Conservation (phyloP, 2,797 vertebrate genomes). For the Allobates femoralis region DNA sequence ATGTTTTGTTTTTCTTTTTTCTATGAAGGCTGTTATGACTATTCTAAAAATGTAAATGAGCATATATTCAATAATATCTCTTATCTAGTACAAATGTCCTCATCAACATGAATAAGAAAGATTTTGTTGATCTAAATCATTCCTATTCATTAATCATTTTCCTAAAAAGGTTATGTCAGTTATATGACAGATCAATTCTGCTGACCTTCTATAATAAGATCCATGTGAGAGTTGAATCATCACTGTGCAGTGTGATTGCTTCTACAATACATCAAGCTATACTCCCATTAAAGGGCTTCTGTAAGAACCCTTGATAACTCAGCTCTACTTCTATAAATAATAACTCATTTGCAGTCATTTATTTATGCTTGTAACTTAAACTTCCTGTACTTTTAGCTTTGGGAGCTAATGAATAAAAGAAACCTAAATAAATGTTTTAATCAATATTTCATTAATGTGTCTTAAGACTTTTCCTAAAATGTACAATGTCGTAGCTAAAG, state of each 20-base stretch:
- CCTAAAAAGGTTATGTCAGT: constrained; percentile 17
- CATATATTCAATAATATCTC: constrained; percentile 14
- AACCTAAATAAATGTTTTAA: not conserved
- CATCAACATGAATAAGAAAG: constrained; percentile 1
- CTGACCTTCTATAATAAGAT: constrained; percentile 8
- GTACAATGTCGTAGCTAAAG: too few relatives aligned
- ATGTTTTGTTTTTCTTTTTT: too few relatives aligned
- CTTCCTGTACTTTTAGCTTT: not conserved
- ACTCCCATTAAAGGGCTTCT: not conserved
- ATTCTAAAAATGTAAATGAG: constrained; percentile 46
- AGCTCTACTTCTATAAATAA: not conserved
- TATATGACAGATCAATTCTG: constrained; percentile 22
- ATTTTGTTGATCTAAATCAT: constrained; percentile 15
- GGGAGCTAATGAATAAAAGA: not conserved
- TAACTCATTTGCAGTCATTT: not conserved
- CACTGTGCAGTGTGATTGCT: not conserved
- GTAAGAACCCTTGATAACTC: not conserved
- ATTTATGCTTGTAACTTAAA: not conserved
- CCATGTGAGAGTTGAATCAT: not conserved
- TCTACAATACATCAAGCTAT: not conserved
- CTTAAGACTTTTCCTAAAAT: too few relatives aligned
- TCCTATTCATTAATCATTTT: constrained; percentile 33
- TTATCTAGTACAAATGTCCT: not conserved
- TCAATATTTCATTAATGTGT: not conserved
- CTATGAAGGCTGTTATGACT: constrained; percentile 39